These are phyloP conservation scores for Picus viridis DNA, from an alignment of 2,797 vertebrate genomes.

Conservation along the genomic window DNA sequence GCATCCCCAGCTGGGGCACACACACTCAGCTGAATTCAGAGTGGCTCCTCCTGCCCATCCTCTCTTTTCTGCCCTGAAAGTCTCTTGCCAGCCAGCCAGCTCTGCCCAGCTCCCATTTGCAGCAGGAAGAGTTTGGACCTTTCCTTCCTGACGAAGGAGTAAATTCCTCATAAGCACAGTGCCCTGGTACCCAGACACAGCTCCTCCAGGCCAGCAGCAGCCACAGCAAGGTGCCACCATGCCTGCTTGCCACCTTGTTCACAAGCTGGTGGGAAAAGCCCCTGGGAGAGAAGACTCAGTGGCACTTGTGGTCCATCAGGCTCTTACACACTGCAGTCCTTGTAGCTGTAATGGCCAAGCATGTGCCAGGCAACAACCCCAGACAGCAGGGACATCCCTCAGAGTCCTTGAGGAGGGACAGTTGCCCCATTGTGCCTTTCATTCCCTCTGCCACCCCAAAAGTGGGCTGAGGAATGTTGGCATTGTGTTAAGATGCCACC, in stretches of 20 bases:
- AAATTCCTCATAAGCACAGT: too few species aligned
- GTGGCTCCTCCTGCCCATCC: not conserved
- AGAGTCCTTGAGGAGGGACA: not conserved
- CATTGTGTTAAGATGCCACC: fast-evolving
- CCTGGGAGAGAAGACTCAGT: fast-evolving
- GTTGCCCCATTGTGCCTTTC: not conserved
- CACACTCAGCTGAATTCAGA: not conserved
- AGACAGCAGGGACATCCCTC: not conserved
- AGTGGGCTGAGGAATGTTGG: not conserved
- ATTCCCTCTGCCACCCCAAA: not conserved
- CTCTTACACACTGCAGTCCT: not conserved
- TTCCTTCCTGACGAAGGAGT: not conserved
- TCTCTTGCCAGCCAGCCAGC: not conserved
- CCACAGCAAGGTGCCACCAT: fast-evolving
- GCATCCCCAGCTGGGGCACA: not conserved
- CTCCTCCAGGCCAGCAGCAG: not conserved
- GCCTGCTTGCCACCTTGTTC: not conserved
- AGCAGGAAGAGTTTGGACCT: not conserved
- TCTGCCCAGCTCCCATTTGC: not conserved
- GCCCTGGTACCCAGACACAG: fast-evolving
- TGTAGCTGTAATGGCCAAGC: not conserved
- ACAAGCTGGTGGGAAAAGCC: not conserved
- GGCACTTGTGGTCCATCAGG: not conserved
- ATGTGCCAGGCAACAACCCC: not conserved
- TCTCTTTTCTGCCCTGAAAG: not conserved